These are phyloP conservation scores for Noctua janthina DNA, from an alignment of 2,888 invertebrate species.

Conservation along the genomic window DNA sequence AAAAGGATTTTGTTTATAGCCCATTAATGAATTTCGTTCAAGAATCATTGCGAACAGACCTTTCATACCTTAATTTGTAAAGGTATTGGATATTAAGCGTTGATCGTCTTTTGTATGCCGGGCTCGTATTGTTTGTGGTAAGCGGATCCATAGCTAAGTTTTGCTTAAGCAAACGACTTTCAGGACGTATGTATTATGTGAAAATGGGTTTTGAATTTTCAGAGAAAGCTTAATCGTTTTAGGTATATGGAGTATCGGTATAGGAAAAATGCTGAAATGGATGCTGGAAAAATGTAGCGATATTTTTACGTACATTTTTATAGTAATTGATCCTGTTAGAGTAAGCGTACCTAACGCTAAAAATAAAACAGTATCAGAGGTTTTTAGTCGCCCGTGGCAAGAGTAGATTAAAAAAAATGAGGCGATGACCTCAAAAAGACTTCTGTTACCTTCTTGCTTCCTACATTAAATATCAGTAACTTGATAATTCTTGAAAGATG, in stretches of 20 bases:
- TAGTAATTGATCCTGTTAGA: background rate
- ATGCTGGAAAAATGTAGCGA: background rate
- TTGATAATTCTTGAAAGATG: background rate
- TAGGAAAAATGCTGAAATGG: constrained; percentile 1
- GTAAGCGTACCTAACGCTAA: background rate
- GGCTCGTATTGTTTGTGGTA: constrained; percentile 65
- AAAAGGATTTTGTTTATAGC: constrained; percentile 82
- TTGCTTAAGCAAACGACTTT: constrained; percentile 56
- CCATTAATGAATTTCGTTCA: constrained; percentile 82
- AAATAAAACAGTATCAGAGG: background rate
- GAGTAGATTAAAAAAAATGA: background rate
- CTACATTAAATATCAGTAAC: background rate
- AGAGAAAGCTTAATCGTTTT: constrained; percentile 42
- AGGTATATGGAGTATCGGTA: background rate
- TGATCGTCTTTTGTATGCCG: constrained; percentile 65
- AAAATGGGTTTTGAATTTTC: constrained; percentile 52
- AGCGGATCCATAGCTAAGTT: constrained; percentile 53
- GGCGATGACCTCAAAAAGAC: background rate
- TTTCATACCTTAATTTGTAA: constrained; percentile 80
- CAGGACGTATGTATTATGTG: constrained; percentile 41
- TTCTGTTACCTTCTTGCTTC: background rate
- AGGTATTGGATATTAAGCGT: constrained; percentile 75
- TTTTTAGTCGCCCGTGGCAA: background rate
- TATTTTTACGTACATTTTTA: background rate
- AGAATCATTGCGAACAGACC: constrained; percentile 73